Conservation (phyloP, 2,888 invertebrate species). For the Pammene aurita region DNA sequence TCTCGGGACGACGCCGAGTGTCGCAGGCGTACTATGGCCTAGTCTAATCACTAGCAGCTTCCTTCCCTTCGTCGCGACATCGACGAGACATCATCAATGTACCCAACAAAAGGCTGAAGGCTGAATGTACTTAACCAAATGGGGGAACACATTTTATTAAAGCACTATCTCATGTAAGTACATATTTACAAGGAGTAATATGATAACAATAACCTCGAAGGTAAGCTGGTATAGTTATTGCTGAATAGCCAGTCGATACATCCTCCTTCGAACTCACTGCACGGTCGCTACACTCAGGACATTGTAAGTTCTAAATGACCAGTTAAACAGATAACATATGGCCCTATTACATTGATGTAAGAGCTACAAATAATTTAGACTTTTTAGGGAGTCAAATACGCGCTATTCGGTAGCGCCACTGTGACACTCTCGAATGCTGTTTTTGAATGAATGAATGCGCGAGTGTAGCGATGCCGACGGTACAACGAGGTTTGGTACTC, state of each 20-base stretch:
- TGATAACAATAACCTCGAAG: constrained; percentile 58
- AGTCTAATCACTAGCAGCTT: constrained; percentile 62
- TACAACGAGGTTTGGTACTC: not conserved
- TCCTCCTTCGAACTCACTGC: not conserved
- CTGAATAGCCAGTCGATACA: constrained; percentile 33
- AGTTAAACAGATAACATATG: too few species aligned
- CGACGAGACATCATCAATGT: constrained; percentile 43
- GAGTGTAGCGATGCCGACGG: not conserved
- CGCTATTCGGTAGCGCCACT: not conserved
- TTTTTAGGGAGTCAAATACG: not conserved
- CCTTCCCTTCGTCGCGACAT: constrained; percentile 41
- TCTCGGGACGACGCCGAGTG: constrained; percentile 55
- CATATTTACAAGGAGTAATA: constrained; percentile 76
- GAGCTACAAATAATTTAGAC: not conserved
- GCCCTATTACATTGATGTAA: too few species aligned
- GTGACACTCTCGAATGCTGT: too few species aligned
- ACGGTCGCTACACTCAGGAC: not conserved
- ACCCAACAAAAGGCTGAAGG: constrained; percentile 53
- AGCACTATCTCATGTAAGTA: constrained; percentile 76
- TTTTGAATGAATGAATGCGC: too few species aligned
- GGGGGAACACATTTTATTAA: constrained; percentile 78
- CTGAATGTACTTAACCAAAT: constrained; percentile 59
- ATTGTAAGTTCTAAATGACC: not conserved
- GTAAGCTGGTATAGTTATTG: constrained; percentile 49
- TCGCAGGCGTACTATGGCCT: constrained; percentile 50